A percentile compares a stretch with the other conserved stretches of the same genome.
phyloP scores from a whole-genome alignment of 1,140 invertebrate species.

The Zophobas atratus region DNA sequence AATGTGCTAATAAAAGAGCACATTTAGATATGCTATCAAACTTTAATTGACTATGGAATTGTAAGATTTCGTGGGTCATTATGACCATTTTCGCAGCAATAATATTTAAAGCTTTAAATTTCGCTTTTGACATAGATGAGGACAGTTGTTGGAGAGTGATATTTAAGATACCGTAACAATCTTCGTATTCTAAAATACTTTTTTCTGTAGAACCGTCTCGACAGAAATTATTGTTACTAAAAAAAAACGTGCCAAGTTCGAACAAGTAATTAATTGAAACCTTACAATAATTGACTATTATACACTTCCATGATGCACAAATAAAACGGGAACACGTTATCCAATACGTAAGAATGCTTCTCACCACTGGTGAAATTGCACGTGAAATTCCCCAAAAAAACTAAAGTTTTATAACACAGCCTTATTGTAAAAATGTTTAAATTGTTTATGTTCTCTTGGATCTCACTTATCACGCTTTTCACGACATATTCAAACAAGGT shows the following conservation, averaged over 20 bases:
- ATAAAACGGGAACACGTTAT: conserved; percentile 9
- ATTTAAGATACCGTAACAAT: no score
- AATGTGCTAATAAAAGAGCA: background rate
- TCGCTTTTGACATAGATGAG: no score
- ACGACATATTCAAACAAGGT: conserved; percentile 13
- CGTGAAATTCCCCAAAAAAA: background rate
- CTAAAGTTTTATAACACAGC: background rate
- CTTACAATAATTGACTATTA: conserved; percentile 15
- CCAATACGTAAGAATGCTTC: background rate
- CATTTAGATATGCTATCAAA: conserved; percentile 9
- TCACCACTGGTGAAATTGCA: background rate
- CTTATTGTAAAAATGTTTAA: conserved; percentile 5
- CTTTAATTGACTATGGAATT: background rate
- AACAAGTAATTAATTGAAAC: background rate
- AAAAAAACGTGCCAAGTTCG: background rate
- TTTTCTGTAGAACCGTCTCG: background rate
- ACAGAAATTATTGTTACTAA: conserved; percentile 5
- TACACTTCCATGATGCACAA: conserved; percentile 4
- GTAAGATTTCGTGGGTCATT: no score
- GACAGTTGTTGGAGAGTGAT: no score
- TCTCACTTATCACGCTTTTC: background rate
- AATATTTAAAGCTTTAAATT: no score
- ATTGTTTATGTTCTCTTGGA: background rate
- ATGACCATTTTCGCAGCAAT: no score
- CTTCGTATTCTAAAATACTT: background rate